Evolutionary conservation across 2,888 invertebrate genomes (phyloP).

Genomic region (Pardosa pseudoannulata): DNA sequence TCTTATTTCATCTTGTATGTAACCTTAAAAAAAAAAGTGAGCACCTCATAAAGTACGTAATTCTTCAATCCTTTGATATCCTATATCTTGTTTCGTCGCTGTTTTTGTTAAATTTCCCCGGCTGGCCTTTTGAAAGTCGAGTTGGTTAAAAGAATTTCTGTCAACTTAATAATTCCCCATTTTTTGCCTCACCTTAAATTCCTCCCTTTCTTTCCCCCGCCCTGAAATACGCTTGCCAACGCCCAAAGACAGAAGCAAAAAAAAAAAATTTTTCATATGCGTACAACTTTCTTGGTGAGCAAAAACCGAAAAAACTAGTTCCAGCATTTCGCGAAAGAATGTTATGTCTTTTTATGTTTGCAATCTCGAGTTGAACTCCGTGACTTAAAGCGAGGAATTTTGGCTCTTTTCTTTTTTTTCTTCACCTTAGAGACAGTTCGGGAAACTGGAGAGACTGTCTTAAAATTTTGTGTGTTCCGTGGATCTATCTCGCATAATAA

Average conservation of each 20-base stretch:
- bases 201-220: background rate
- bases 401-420: too few relatives aligned
- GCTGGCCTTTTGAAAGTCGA: background rate
- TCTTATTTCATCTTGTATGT: too few relatives aligned
- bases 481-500: too few relatives aligned
- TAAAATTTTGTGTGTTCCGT: too few relatives aligned
- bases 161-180: background rate
- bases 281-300: background rate
- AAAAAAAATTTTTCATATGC: background rate
- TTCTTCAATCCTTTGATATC: too few relatives aligned
- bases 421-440: too few relatives aligned
- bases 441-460: too few relatives aligned
- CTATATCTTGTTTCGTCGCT: too few relatives aligned
- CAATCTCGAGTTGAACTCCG: background rate
- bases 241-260: background rate
- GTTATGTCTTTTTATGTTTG: background rate
- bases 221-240: background rate
- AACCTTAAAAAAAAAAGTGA: too few relatives aligned
- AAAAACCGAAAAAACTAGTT: slow-evolving; percentile 10
- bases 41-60: too few relatives aligned
- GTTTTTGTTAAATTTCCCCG: too few relatives aligned
- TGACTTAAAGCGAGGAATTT: background rate
- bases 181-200: slow-evolving; percentile 14
- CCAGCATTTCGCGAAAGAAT: background rate
- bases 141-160: background rate